Evolutionary conservation across 2,113 vertebrate species (phyloP).

Genomic region (Cyphomyrus discorhynchus): DNA sequence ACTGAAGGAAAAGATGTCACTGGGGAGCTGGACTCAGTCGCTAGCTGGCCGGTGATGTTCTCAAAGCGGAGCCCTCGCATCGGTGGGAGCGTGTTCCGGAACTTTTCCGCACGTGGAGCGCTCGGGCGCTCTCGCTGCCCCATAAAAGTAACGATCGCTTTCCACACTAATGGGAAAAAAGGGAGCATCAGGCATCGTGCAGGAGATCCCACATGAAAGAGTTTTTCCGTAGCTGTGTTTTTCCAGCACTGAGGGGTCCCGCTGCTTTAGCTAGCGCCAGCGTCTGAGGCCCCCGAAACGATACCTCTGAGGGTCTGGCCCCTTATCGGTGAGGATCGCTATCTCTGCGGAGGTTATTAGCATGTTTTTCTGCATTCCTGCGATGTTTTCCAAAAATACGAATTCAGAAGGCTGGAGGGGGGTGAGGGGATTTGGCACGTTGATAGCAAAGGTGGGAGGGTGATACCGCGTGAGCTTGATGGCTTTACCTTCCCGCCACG

Average conservation of each 20-base stretch:
- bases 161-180: slow-evolving; percentile 31
- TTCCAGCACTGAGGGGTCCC: slow-evolving; percentile 37
- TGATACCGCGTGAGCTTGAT: neutral
- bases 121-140: neutral
- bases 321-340: slow-evolving; percentile 37
- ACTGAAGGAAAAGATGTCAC: neutral
- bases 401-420: neutral
- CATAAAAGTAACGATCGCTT: slow-evolving; percentile 40
- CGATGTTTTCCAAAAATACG: neutral
- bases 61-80: neutral
- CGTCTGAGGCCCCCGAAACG: slow-evolving; percentile 16
- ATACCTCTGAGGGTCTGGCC: neutral
- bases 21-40: neutral
- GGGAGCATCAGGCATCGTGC: slow-evolving; percentile 20
- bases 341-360: slow-evolving; percentile 2
- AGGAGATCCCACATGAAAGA: slow-evolving; percentile 5
- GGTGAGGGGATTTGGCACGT: neutral
- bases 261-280: slow-evolving; percentile 42
- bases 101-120: neutral
- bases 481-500: neutral
- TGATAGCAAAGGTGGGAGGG: neutral
- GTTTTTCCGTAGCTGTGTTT: slow-evolving; percentile 42
- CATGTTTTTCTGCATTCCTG: slow-evolving; percentile 1
- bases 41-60: neutral
- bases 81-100: neutral